Evolutionary conservation across 1,140 invertebrate genomes (phyloP).

Genomic region (Scaptomyza hsui): DNA sequence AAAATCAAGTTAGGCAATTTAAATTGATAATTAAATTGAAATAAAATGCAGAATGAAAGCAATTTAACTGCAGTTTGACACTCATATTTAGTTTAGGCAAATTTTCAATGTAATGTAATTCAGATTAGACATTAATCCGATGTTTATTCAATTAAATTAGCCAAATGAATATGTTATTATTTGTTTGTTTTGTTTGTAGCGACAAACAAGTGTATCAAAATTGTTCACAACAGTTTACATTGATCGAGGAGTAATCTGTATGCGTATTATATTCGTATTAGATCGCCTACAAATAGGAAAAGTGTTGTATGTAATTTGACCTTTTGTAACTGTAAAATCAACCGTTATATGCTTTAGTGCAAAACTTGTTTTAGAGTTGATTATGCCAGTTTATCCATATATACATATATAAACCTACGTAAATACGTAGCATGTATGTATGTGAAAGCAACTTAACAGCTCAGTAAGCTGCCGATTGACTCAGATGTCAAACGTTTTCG

Average conservation of each 20-base stretch:
- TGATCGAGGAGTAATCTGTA: background rate
- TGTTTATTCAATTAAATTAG: no score
- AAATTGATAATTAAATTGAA: conserved; percentile 72
- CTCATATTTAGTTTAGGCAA: background rate
- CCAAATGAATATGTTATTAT: no score
- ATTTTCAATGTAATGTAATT: no score
- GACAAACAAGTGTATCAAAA: no score
- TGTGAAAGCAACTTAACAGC: conserved; percentile 30
- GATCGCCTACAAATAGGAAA: conserved; percentile 22
- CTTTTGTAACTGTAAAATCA: conserved; percentile 45
- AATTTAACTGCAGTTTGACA: background rate
- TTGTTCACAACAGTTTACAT: background rate
- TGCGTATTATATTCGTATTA: background rate
- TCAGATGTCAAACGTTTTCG: conserved; percentile 23
- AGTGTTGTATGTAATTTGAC: conserved; percentile 53
- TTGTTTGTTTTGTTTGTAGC: no score
- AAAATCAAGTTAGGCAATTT: conserved; percentile 43
- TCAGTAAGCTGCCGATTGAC: conserved; percentile 48
- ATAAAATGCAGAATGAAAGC: conserved; percentile 53
- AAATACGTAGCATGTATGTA: no score
- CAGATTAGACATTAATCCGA: no score
- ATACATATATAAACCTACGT: no score
- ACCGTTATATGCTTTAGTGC: conserved; percentile 35
- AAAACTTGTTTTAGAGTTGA: background rate
- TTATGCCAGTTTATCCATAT: background rate